A percentile compares a stretch with the other conserved stretches of the same genome.
These are phyloP conservation scores for Limnephilus auricula DNA, from an alignment of 2,888 invertebrate species.

Conservation along the genomic window DNA sequence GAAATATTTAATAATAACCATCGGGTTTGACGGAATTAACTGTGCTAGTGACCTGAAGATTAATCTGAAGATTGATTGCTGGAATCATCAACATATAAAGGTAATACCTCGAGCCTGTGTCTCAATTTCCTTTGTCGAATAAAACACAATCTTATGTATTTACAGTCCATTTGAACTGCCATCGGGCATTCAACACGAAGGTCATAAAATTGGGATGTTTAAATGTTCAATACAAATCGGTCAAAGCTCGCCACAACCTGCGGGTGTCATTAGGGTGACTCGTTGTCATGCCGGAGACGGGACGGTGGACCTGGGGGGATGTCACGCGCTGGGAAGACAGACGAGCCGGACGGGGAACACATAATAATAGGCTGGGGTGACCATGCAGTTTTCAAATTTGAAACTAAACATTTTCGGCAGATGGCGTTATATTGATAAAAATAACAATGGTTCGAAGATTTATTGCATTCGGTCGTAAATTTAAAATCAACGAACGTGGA, in stretches of 20 bases:
- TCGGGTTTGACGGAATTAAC: too few species aligned
- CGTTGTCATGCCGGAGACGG: neutral
- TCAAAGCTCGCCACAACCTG: neutral
- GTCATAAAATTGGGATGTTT: neutral
- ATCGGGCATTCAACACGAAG: too few species aligned
- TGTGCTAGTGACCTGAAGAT: too few species aligned
- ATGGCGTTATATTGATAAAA: neutral
- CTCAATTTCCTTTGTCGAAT: too few species aligned
- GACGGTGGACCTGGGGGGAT: neutral
- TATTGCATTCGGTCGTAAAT: too few species aligned
- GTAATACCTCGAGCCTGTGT: too few species aligned
- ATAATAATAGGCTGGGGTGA: constrained; percentile 2
- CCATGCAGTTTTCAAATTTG: neutral
- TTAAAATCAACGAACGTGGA: too few species aligned
- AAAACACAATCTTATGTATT: neutral
- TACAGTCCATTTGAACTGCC: neutral
- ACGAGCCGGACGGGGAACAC: neutral
- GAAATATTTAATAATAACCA: too few species aligned
- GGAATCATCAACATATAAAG: too few species aligned
- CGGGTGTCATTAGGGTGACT: neutral
- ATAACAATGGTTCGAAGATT: neutral
- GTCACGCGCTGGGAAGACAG: constrained; percentile 30
- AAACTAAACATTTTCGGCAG: neutral
- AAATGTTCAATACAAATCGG: neutral
- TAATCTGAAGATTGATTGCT: too few species aligned